Percentiles rank a stretch among this genome's conserved stretches.
phyloP scores from a whole-genome alignment of 1,140 invertebrate genomes.

The Drosophila chauvacae region DNA sequence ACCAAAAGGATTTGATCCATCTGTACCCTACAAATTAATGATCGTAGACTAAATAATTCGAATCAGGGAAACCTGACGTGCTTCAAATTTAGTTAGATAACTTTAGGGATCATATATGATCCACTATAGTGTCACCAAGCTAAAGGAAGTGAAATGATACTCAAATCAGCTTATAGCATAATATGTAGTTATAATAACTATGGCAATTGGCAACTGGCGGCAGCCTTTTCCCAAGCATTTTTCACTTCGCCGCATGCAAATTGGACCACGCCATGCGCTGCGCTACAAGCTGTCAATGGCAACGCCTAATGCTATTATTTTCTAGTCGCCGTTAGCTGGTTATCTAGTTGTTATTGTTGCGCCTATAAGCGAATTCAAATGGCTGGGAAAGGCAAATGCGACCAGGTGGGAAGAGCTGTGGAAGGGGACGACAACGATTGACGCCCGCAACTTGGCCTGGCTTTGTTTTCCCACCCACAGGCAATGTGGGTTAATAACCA shows the following conservation, averaged over 20 bases:
- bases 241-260: slow-evolving; percentile 53
- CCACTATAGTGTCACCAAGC: background rate
- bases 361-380: slow-evolving; percentile 43
- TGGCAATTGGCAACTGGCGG: slow-evolving; percentile 32
- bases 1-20: background rate
- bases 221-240: slow-evolving; percentile 57
- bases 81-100: background rate
- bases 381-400: slow-evolving; percentile 31
- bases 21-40: background rate
- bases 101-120: too few species aligned
- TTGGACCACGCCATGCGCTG: slow-evolving; percentile 9
- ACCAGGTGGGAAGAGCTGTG: slow-evolving; percentile 15
- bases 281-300: slow-evolving; percentile 57
- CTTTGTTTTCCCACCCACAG: slow-evolving; percentile 45
- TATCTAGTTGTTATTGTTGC: slow-evolving; percentile 40
- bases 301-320: slow-evolving; percentile 70
- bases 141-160: slow-evolving; percentile 5
- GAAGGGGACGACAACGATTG: slow-evolving; percentile 44
- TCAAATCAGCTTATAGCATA: slow-evolving; percentile 13
- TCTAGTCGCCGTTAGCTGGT: slow-evolving; percentile 47
- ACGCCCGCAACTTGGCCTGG: slow-evolving; percentile 39
- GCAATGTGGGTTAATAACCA: slow-evolving; percentile 72
- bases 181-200: slow-evolving; percentile 15
- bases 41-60: too few species aligned
- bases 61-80: background rate